Evolutionary conservation across 2,888 invertebrate species (phyloP).

Genomic region (Bimastos eiseni): DNA sequence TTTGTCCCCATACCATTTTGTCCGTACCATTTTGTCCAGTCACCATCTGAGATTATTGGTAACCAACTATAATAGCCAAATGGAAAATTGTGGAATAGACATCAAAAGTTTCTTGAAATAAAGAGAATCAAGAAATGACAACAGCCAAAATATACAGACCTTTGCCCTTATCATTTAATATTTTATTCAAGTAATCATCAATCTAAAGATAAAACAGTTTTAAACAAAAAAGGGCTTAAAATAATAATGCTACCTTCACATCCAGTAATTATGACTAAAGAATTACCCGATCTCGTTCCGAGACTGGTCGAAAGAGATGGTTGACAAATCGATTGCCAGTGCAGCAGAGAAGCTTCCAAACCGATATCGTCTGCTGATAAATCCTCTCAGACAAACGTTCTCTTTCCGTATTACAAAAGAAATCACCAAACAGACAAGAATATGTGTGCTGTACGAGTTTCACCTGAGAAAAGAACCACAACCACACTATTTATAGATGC

Average conservation of each 20-base stretch:
- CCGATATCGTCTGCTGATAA: constrained; percentile 70
- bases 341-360: constrained; percentile 79
- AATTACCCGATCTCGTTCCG: constrained; percentile 49
- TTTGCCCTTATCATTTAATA: not conserved
- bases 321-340: constrained; percentile 73
- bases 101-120: not conserved
- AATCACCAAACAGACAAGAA: constrained; percentile 94
- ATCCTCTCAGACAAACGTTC: constrained; percentile 53
- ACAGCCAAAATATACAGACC: not conserved
- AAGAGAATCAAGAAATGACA: not conserved
- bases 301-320: constrained; percentile 74
- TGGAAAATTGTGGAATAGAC: not conserved
- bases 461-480: constrained; percentile 70
- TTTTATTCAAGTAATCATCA: not conserved
- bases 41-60: not conserved
- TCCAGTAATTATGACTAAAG: not conserved
- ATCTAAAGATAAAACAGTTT: not conserved
- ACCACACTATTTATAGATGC: not conserved
- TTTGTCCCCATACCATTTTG: no score
- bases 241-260: not conserved
- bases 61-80: not conserved
- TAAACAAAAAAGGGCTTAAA: constrained; percentile 24
- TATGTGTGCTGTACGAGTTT: constrained; percentile 93
- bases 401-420: constrained; percentile 77
- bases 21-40: no score